A percentile compares a stretch with the other conserved stretches of the same genome.
Evolutionary conservation across 2,888 invertebrate genomes (phyloP).

Genomic region (Malachius bipustulatus): DNA sequence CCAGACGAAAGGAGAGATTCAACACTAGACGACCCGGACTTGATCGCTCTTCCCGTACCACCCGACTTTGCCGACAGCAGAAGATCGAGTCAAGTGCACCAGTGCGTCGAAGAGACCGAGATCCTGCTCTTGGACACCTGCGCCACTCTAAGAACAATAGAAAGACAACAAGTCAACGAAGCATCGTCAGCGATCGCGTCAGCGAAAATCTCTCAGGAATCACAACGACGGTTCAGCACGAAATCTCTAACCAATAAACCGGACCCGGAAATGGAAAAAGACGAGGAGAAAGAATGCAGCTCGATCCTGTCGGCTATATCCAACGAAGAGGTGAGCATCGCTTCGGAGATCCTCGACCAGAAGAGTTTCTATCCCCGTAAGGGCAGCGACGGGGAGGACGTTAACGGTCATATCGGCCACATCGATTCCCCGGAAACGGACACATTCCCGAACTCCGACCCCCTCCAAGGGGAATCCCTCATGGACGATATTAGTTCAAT

Average conservation of each 20-base stretch:
- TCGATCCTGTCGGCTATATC: slow-evolving; percentile 52
- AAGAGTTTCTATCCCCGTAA: slow-evolving; percentile 36
- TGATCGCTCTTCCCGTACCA: slow-evolving; percentile 58
- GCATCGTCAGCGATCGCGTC: slow-evolving; percentile 15
- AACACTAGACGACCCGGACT: slow-evolving; percentile 41
- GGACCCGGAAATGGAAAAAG: slow-evolving; percentile 34
- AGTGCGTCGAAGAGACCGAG: slow-evolving; percentile 21
- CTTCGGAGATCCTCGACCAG: slow-evolving; percentile 50
- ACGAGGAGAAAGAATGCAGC: slow-evolving; percentile 45
- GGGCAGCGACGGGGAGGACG: slow-evolving; percentile 38
- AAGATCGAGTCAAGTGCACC: slow-evolving; percentile 44
- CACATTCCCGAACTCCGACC: slow-evolving; percentile 48
- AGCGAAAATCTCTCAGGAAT: slow-evolving; percentile 26
- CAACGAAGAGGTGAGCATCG: slow-evolving; percentile 60
- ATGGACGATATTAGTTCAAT: slow-evolving; percentile 70
- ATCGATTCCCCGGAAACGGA: slow-evolving; percentile 81
- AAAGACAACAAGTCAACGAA: slow-evolving; percentile 33
- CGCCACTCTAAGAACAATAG: slow-evolving; percentile 27
- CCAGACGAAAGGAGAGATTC: slow-evolving; percentile 53
- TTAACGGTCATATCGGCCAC: slow-evolving; percentile 53
- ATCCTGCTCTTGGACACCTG: slow-evolving; percentile 30
- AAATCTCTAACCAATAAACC: slow-evolving; percentile 31
- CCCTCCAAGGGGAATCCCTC: slow-evolving; percentile 61
- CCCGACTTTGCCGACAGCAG: slow-evolving; percentile 74
- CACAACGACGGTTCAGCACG: slow-evolving; percentile 30